Conservation (phyloP, 2,797 vertebrate species). For the Lerista edwardsae region DNA sequence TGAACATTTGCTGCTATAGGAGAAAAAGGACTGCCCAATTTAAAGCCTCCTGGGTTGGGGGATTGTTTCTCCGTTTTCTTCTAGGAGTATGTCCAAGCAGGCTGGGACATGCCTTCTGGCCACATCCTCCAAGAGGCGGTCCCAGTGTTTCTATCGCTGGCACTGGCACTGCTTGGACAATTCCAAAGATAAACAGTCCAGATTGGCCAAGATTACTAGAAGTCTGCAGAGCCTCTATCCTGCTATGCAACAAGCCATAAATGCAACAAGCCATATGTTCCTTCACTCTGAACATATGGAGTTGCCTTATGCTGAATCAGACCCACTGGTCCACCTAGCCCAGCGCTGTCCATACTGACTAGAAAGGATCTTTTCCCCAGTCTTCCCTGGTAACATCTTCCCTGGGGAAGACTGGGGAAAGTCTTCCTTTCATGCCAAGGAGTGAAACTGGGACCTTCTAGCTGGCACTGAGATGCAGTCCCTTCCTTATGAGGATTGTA, state of each 20-base stretch:
- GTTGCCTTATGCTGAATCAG: too few species aligned
- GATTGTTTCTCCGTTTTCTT: neutral
- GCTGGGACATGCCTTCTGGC: neutral
- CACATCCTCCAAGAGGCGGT: neutral
- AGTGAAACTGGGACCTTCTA: too few species aligned
- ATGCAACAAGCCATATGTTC: neutral
- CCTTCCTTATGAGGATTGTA: too few species aligned
- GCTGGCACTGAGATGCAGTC: too few species aligned
- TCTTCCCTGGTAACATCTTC: too few species aligned
- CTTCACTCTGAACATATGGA: neutral
- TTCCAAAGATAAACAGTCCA: conserved; percentile 10
- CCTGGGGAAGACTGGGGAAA: too few species aligned
- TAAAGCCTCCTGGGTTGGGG: neutral
- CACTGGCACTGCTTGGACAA: neutral
- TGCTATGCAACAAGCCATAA: neutral
- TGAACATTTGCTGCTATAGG: neutral
- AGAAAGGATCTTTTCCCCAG: too few species aligned
- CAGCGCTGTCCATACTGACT: neutral
- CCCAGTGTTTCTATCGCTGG: neutral
- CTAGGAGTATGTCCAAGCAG: neutral
- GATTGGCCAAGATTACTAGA: neutral
- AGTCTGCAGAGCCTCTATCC: neutral
- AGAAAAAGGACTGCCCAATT: neutral
- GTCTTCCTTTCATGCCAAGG: too few species aligned
- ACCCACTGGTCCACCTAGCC: neutral